Evolutionary conservation across 2,888 invertebrate species (phyloP), one percentile per base, ranked within the genome.

Genomic region (Yponomeuta cagnagella): DNA sequence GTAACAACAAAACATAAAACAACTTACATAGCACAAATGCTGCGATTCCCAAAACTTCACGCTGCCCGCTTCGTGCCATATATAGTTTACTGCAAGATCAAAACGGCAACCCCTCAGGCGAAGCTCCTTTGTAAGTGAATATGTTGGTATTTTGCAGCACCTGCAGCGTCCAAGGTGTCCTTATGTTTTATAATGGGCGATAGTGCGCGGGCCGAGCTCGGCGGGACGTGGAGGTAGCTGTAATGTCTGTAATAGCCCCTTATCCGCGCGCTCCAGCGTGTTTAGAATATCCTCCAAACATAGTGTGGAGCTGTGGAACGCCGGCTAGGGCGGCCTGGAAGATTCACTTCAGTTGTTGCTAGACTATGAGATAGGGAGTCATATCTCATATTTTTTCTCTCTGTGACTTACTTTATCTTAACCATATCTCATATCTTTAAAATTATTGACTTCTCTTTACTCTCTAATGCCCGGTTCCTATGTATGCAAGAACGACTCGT

Each of bases 101-200:
- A 43, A 43, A 43, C 43, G 43, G 43, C 43, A 43, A 8, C 43
- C 43, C 6, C 43, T 43, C 43, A 43, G 0, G 43, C 43, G 43
- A 6, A 33, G 65, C 65, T 65, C 65, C 65, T 65, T 10, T 58
- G 52, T 58, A 58, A 58, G 52, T 58, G 52, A 58, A 58, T 58
- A 15, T 58, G 52, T 58, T 58, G 65, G 65, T 10, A 33, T 65
- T 58, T 33, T 65, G 65, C 31, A 31, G 12, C 65, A 65, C 65
- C 65, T 65, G 65, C 33, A 65, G n/a, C 65, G 65, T 65, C 31
- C 33, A 10, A 31, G 4, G 65, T 10, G 65, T 65, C 33, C 65
- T 65, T 65, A 65, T 10, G 30, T 65, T 65, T 65, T 65, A 65
- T 65, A 65, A 65, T 65, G 33, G 65, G 31, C 65, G 65, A 65